These are phyloP conservation scores for Cichladusa arquata DNA, from an alignment of 2,113 vertebrate genomes.

Conservation along the genomic window DNA sequence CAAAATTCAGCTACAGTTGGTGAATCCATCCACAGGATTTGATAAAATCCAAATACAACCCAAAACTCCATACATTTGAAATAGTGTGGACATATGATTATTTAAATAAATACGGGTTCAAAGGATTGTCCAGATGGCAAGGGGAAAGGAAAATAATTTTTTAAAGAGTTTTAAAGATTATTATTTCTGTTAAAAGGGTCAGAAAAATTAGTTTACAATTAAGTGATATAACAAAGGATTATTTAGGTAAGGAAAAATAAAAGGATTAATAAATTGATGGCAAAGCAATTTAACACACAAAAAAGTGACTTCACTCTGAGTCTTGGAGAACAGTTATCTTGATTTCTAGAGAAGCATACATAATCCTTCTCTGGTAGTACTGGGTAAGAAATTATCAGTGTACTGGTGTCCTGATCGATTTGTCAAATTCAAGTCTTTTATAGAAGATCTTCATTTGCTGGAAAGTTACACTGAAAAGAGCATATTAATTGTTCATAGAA, in stretches of 20 bases:
- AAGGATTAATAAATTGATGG: not conserved
- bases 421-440: not conserved
- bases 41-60: not conserved
- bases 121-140: not conserved
- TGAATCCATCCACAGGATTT: not conserved
- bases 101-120: not conserved
- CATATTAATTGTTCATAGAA: not conserved
- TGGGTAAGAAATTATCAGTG: not conserved
- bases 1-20: not conserved
- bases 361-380: not conserved
- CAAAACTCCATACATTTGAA: not conserved
- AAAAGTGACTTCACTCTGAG: not conserved
- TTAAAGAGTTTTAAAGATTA: not conserved
- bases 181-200: not conserved
- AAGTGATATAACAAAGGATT: not conserved
- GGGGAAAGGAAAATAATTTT: not conserved
- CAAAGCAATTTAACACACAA: not conserved
- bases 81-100: not conserved
- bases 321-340: not conserved
- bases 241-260: not conserved
- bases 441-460: not conserved
- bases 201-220: not conserved
- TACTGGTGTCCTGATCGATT: not conserved
- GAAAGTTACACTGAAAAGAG: accelerated
- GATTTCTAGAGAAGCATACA: not conserved